Percentiles rank a stretch among this genome's conserved stretches.
Evolutionary conservation across 2,113 vertebrate genomes (phyloP).

Genomic region (Xiphorhynchus elegans): DNA sequence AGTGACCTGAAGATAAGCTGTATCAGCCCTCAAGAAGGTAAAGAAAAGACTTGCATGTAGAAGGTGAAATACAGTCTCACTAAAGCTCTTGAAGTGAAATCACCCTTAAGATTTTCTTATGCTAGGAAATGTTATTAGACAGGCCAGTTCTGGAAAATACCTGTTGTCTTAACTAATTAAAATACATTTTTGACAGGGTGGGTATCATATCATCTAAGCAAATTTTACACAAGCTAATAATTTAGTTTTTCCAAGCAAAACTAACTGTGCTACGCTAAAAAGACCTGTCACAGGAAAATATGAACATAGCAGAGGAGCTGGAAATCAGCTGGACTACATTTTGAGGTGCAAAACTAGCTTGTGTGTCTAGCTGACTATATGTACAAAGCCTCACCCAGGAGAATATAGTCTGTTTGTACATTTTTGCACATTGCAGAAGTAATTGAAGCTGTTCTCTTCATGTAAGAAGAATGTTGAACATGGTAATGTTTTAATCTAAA

Average conservation of each 20-base stretch:
- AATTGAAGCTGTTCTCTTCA: not conserved
- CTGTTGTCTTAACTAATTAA: slow-evolving; percentile 76
- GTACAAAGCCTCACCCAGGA: slow-evolving; percentile 49
- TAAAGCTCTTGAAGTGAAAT: slow-evolving; percentile 70
- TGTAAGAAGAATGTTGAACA: not conserved
- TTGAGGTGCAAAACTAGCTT: slow-evolving; percentile 28
- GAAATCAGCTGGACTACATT: slow-evolving; percentile 23
- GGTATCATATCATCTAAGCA: slow-evolving; percentile 60
- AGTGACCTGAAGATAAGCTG: slow-evolving; percentile 61
- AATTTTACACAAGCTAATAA: slow-evolving; percentile 73
- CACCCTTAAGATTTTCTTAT: slow-evolving; percentile 55
- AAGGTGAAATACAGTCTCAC: slow-evolving; percentile 60
- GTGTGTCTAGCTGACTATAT: not conserved
- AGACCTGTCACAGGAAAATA: slow-evolving; percentile 56
- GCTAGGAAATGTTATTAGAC: slow-evolving; percentile 63
- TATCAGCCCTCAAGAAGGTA: slow-evolving; percentile 59
- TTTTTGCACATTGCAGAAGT: not conserved
- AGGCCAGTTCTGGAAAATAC: slow-evolving; percentile 68
- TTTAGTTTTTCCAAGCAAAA: slow-evolving; percentile 65
- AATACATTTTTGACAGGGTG: slow-evolving; percentile 74
- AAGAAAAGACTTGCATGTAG: slow-evolving; percentile 33
- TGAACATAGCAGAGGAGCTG: slow-evolving; percentile 37
- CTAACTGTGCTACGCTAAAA: slow-evolving; percentile 44
- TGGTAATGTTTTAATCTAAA: not conserved
- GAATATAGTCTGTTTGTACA: slow-evolving; percentile 26